Conservation (phyloP, 2,888 invertebrate genomes). For the Acleris sparsana region DNA sequence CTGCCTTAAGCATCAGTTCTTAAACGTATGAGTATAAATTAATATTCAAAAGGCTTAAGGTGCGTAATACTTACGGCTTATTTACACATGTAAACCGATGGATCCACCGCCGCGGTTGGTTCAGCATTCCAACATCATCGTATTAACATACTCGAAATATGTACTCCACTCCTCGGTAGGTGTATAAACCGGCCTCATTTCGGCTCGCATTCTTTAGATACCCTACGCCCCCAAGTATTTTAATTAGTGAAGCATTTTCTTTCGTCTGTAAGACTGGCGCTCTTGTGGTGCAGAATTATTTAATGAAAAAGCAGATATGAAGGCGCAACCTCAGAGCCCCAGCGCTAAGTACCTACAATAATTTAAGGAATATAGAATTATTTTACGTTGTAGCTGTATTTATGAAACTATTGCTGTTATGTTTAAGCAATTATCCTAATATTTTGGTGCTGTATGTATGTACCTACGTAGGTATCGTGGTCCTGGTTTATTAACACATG, state of each 20-base stretch:
- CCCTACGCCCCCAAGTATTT: conserved; percentile 45
- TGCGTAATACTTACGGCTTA: background rate
- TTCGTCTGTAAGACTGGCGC: conserved; percentile 29
- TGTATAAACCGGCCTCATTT: conserved; percentile 38
- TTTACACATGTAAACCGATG: background rate
- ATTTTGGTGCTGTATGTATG: too few species aligned
- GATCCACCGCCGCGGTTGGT: conserved; percentile 1
- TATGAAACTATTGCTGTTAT: too few species aligned
- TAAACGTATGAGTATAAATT: too few species aligned
- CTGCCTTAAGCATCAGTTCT: too few species aligned
- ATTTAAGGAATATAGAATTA: too few species aligned
- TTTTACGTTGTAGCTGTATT: too few species aligned
- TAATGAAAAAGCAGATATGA: conserved; percentile 26
- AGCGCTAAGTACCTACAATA: too few species aligned
- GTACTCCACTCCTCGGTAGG: conserved; percentile 20
- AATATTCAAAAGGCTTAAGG: background rate
- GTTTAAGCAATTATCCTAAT: too few species aligned
- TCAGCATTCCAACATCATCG: conserved; percentile 8
- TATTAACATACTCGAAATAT: conserved; percentile 18
- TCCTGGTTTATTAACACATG: too few species aligned
- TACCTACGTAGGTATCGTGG: too few species aligned
- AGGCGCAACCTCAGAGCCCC: background rate
- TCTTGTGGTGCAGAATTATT: conserved; percentile 41
- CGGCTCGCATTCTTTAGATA: conserved; percentile 44
- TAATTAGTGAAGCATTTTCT: conserved; percentile 51